Conservation (phyloP, 1,140 invertebrate genomes). For the Hesperophylax magnus region DNA sequence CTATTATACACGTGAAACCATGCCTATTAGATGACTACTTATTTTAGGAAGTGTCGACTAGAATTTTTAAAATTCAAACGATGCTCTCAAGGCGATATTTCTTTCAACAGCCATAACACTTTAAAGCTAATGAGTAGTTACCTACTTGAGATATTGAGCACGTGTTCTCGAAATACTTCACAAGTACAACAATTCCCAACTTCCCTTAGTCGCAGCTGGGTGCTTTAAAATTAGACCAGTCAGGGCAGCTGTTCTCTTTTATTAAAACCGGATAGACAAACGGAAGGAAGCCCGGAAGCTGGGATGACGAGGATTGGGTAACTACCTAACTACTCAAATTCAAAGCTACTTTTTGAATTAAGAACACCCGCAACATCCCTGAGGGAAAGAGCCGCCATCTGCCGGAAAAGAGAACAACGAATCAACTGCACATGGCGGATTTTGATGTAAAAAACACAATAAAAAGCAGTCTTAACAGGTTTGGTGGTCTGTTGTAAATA, state of each 20-base stretch:
- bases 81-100: too few species aligned
- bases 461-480: background rate
- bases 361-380: background rate
- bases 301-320: constrained; percentile 6
- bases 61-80: too few species aligned
- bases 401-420: constrained; percentile 8
- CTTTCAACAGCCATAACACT: too few species aligned
- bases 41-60: too few species aligned
- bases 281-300: constrained; percentile 10
- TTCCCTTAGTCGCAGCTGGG: constrained; percentile 8
- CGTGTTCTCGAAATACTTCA: background rate
- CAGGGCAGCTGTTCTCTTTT: constrained; percentile 23
- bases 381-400: background rate
- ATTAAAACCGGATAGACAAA: constrained; percentile 27
- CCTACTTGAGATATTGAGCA: background rate
- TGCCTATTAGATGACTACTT: too few species aligned
- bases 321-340: background rate
- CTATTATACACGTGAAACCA: too few species aligned
- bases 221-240: constrained; percentile 22
- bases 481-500: too few species aligned
- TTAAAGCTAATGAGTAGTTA: too few species aligned
- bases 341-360: constrained; percentile 12
- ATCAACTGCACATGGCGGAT: background rate
- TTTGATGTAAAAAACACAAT: background rate
- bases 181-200: background rate